phyloP scores from a whole-genome alignment of 2,113 vertebrate species.

The Tapirus terrestris region DNA sequence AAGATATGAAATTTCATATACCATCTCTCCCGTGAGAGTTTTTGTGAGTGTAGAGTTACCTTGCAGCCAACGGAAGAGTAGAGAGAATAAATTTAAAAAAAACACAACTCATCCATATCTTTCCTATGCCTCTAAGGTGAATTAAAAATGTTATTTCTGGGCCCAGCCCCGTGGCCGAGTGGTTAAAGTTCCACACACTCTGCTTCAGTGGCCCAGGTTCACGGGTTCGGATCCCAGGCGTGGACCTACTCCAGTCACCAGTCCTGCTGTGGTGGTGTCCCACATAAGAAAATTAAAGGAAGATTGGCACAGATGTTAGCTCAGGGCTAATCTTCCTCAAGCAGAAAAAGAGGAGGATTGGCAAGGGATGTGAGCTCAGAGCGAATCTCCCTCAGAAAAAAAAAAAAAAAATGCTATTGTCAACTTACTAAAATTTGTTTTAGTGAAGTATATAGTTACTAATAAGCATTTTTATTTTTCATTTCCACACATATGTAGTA shows the following conservation, averaged over 20 bases:
- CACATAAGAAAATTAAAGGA: too few species aligned
- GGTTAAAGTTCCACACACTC: too few species aligned
- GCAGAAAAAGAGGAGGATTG: too few species aligned
- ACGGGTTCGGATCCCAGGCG: too few species aligned
- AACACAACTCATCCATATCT: neutral
- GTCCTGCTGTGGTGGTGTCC: too few species aligned
- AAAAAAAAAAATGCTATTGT: neutral
- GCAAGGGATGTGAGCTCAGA: too few species aligned
- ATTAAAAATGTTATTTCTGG: neutral
- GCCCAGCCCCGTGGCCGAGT: too few species aligned
- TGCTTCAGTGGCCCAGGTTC: too few species aligned
- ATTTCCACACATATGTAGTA: neutral
- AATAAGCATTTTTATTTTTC: neutral
- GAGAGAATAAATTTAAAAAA: neutral
- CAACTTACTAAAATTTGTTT: neutral
- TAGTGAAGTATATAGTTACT: neutral
- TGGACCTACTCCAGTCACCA: too few species aligned
- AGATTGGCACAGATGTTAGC: too few species aligned
- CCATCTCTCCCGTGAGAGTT: neutral
- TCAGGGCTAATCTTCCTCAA: too few species aligned
- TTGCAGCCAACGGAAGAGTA: neutral
- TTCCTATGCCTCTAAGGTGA: neutral
- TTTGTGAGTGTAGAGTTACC: neutral
- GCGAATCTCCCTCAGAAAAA: too few species aligned
- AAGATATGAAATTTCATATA: slow-evolving; percentile 27